These are phyloP conservation scores for Peromyscus aztecus DNA, from an alignment of 2,797 vertebrate genomes.

Conservation along the genomic window DNA sequence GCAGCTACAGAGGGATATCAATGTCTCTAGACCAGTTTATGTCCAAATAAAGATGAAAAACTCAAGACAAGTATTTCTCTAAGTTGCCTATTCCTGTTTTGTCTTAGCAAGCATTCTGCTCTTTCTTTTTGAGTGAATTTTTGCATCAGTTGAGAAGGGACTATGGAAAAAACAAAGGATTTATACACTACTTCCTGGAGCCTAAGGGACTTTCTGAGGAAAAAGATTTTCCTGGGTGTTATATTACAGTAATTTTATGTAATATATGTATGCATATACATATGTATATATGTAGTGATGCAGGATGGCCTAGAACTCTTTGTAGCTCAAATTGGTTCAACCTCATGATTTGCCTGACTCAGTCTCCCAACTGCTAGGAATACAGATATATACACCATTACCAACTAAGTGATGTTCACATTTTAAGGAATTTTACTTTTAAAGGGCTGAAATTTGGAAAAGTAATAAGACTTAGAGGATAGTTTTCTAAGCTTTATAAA, in stretches of 20 bases:
- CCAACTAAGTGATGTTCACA: background rate
- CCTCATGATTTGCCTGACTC: background rate
- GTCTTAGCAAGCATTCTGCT: background rate
- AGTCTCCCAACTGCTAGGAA: background rate
- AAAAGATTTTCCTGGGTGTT: background rate
- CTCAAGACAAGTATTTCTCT: background rate
- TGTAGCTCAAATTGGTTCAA: too few relatives aligned
- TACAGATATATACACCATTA: background rate
- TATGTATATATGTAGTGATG: too few relatives aligned
- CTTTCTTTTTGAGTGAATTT: background rate
- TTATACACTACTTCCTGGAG: background rate
- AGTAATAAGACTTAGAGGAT: background rate
- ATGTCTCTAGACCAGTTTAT: background rate
- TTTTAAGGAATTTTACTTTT: background rate
- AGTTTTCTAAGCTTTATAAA: too few relatives aligned
- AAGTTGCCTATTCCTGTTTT: background rate
- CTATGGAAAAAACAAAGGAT: background rate
- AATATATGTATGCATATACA: too few relatives aligned
- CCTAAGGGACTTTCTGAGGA: background rate
- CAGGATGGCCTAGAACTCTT: background rate
- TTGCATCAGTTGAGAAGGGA: background rate
- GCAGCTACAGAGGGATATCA: background rate
- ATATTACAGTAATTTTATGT: background rate
- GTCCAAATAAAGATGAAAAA: background rate
- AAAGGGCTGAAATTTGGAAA: background rate